phyloP scores from a whole-genome alignment of 2,797 vertebrate species.

The Ibycter americanus region DNA sequence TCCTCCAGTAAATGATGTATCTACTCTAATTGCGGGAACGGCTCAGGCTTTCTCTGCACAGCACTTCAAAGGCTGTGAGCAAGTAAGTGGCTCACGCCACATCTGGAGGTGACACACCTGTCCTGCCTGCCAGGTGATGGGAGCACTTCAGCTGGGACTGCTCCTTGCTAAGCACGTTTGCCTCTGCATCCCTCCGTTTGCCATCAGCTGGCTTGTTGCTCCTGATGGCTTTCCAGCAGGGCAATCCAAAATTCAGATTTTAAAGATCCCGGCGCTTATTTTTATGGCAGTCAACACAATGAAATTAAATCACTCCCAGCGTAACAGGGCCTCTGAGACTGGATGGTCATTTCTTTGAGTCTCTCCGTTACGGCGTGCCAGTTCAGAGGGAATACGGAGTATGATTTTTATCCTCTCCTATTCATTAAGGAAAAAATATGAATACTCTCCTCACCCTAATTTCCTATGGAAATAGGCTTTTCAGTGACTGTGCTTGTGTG shows the following conservation, averaged over 20 bases:
- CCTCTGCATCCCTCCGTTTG: neutral
- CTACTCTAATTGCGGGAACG: neutral
- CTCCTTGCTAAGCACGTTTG: neutral
- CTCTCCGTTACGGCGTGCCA: neutral
- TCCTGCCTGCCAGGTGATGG: neutral
- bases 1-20: constrained; percentile 30
- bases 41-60: constrained; percentile 10
- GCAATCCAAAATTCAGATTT: neutral
- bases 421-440: neutral
- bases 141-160: neutral
- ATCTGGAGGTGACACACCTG: neutral
- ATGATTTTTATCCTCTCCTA: neutral
- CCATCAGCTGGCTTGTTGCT: neutral
- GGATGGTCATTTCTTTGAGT: neutral
- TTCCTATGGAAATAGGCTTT: neutral
- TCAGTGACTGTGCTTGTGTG: neutral
- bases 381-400: neutral
- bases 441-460: neutral
- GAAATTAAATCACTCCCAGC: neutral
- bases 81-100: neutral
- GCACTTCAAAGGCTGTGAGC: constrained; percentile 32
- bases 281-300: neutral
- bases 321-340: neutral
- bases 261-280: neutral
- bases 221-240: neutral